Conservation (phyloP, 2,888 invertebrate species). For the Rhaphigaster nebulosa region DNA sequence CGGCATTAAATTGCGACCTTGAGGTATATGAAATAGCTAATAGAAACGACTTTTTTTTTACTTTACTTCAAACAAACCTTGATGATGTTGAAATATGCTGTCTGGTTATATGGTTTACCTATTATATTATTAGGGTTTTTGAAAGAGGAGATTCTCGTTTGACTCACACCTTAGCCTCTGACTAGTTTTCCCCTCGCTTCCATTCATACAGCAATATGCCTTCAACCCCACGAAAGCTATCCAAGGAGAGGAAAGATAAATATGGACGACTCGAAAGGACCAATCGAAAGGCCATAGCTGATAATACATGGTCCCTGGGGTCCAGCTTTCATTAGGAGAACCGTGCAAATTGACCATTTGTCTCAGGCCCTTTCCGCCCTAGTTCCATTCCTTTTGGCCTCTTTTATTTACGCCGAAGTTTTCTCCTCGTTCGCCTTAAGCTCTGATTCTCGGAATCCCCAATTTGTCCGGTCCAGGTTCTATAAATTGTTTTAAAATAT, state of each 20-base stretch:
- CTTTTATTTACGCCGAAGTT: conserved; percentile 35
- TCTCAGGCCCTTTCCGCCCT: conserved; percentile 49
- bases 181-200: too few species aligned
- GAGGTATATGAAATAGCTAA: too few species aligned
- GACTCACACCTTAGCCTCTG: too few species aligned
- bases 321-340: conserved; percentile 25
- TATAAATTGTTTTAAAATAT: neutral
- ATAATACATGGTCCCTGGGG: neutral
- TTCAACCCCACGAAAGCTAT: neutral
- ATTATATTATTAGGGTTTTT: too few species aligned
- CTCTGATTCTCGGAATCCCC: neutral
- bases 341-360: conserved; percentile 56
- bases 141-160: too few species aligned
- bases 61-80: too few species aligned
- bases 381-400: conserved; percentile 25
- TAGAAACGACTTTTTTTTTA: too few species aligned
- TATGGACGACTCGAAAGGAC: neutral
- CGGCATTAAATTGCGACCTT: too few species aligned
- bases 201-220: neutral
- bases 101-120: too few species aligned
- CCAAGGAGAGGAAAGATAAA: neutral
- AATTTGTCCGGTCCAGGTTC: neutral
- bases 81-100: too few species aligned
- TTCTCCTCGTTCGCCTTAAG: neutral
- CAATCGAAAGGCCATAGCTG: neutral